Percentiles rank a stretch among this genome's conserved stretches.
phyloP scores from a whole-genome alignment of 2,797 vertebrate species.

The Epinephelus malabaricus region DNA sequence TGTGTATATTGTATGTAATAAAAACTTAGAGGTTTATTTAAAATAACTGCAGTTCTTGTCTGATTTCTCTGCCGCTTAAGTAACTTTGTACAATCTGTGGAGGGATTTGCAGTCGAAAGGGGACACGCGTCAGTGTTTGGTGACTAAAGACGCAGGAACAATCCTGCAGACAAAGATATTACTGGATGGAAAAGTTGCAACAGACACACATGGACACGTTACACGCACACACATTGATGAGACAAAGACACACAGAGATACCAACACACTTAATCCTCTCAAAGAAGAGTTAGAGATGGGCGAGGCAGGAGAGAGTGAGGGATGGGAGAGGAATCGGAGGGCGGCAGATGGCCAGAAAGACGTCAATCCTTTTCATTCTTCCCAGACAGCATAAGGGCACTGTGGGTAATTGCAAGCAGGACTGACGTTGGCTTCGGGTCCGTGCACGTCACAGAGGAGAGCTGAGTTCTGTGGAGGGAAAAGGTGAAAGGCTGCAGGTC shows the following conservation, averaged over 20 bases:
- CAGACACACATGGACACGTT: slow-evolving; percentile 55
- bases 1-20: slow-evolving; percentile 81
- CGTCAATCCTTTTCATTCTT: slow-evolving; percentile 83
- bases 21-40: slow-evolving; percentile 81
- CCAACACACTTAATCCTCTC: slow-evolving; percentile 85
- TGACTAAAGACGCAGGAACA: slow-evolving; percentile 47
- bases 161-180: slow-evolving; percentile 68
- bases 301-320: slow-evolving; percentile 46
- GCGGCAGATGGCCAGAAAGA: slow-evolving; percentile 87
- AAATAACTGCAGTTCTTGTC: slow-evolving; percentile 54
- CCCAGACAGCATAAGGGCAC: slow-evolving; percentile 77
- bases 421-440: slow-evolving; percentile 66
- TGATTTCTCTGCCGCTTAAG: slow-evolving; percentile 56
- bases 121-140: slow-evolving; percentile 70
- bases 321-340: slow-evolving; percentile 58
- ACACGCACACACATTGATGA: slow-evolving; percentile 61
- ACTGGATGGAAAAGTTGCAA: slow-evolving; percentile 55
- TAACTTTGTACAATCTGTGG: slow-evolving; percentile 50
- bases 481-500: slow-evolving; percentile 22
- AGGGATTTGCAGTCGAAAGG: slow-evolving; percentile 69
- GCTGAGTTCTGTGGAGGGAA: slow-evolving; percentile 2
- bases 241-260: slow-evolving; percentile 71
- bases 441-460: slow-evolving; percentile 61
- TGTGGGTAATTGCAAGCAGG: slow-evolving; percentile 70
- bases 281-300: slow-evolving; percentile 73